These are phyloP conservation scores for Camarhynchus parvulus DNA, from an alignment of 2,113 vertebrate genomes.

Conservation along the genomic window DNA sequence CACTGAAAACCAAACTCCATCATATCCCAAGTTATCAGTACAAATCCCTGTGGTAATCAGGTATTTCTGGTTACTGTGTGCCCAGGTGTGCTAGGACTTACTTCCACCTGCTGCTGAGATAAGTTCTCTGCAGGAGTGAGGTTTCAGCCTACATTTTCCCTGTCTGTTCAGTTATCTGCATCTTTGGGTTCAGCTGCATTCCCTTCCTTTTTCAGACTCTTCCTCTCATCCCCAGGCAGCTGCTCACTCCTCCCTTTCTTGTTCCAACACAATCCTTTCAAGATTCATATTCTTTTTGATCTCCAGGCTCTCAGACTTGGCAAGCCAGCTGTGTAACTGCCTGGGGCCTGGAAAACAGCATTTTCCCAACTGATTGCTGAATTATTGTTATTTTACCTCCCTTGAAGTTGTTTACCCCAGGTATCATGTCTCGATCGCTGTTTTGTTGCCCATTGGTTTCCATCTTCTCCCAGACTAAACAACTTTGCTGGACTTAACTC, in stretches of 20 bases:
- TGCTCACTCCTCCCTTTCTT: slow-evolving; percentile 13
- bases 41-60: not conserved
- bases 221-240: not conserved
- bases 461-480: slow-evolving; percentile 42
- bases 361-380: slow-evolving; percentile 6
- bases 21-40: not conserved
- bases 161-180: not conserved
- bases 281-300: slow-evolving; percentile 41
- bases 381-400: slow-evolving; percentile 43
- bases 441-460: not conserved
- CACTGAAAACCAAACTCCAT: not conserved
- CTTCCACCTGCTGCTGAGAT: slow-evolving; percentile 19
- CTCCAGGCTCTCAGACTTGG: slow-evolving; percentile 41
- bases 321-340: slow-evolving; percentile 1
- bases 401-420: slow-evolving; percentile 49
- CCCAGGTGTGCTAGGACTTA: not conserved
- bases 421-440: not conserved
- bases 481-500: not conserved
- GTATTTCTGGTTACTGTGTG: not conserved
- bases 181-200: not conserved
- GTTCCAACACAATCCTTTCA: not conserved
- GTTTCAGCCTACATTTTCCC: not conserved
- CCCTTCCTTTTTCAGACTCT: not conserved
- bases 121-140: not conserved
- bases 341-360: not conserved